Evolutionary conservation across 2,888 invertebrate species (phyloP).

Genomic region (Mongoloraphidia duomilia): DNA sequence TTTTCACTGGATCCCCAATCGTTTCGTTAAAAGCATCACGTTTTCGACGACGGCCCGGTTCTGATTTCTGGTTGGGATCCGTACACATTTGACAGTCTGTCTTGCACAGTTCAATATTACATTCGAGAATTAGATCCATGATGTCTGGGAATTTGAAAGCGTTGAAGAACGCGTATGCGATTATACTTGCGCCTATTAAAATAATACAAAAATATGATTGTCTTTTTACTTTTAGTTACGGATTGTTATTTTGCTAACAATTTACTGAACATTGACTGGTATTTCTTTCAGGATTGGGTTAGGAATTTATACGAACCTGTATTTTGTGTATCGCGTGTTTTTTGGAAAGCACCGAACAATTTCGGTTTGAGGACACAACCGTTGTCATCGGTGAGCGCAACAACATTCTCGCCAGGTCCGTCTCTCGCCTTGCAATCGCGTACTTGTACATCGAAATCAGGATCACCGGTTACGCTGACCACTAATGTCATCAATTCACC

Average conservation of each 20-base stretch:
- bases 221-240: too few species aligned
- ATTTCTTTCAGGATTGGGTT: too few species aligned
- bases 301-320: conserved; percentile 31
- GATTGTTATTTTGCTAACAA: too few species aligned
- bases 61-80: conserved; percentile 43
- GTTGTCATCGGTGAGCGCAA: conserved; percentile 55
- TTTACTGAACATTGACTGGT: too few species aligned
- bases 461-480: conserved; percentile 63
- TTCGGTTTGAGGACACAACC: conserved; percentile 70
- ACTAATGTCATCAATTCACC: conserved; percentile 71
- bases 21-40: conserved; percentile 11
- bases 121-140: conserved; percentile 69
- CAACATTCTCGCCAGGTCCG: conserved; percentile 45
- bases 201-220: too few species aligned
- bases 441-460: conserved; percentile 64
- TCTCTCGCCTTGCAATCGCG: conserved; percentile 64
- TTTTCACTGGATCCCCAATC: too few species aligned
- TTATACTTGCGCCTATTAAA: conserved; percentile 39
- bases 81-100: conserved; percentile 63
- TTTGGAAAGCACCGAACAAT: conserved; percentile 68
- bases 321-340: conserved; percentile 57
- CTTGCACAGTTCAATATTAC: conserved; percentile 70
- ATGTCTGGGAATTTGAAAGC: conserved; percentile 76
- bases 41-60: conserved; percentile 32
- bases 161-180: conserved; percentile 65